Evolutionary conservation across 2,888 invertebrate species (phyloP), one percentile per base, ranked within the genome.

Genomic region (Gymnocheta viridis): DNA sequence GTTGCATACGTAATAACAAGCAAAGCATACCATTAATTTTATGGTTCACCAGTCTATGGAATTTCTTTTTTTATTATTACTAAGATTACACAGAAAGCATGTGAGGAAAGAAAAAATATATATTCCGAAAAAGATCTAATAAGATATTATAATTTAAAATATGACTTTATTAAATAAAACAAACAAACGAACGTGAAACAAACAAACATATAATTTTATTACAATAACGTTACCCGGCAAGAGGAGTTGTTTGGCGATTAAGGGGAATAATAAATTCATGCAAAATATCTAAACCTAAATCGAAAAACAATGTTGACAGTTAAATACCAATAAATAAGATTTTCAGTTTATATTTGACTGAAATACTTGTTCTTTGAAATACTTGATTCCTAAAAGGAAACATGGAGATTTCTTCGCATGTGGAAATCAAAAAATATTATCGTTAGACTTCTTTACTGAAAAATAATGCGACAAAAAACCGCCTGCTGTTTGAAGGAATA

Each of bases 81-180:
- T 22, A 2, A 5, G 10, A 60, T 41, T 60, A 22, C 22, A 6
- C 17, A 24, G 9, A 24, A 58, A 22, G 19, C 4, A 14, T 19
- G 2, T 7, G 19, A 44, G 19, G 17, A 19, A 10, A 60, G 22
- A 49, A 17, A 35, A 56, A 2, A 60, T 32, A 72, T 47, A 60
- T 49, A 60, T 32, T 17, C 19, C 27, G n/a, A 2, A 73, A 27
- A 22, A 38, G 14, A 73, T 49, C 32, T 60, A 54, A 22, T 19
- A 64, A 51, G 66, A 54, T 66, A 56, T 51, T 54, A 66, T 54
- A 19, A 72, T 44, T 32, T 44, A 29, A 49, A 56, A 76, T n/a
- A 66, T 56, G 44, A 76, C 44, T 66, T 56, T 44, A 76, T 76
- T 76, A 44, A 76, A 64, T 62, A 74, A 51, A 64, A 58, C 12